Evolutionary conservation across 1,140 invertebrate genomes (phyloP).

Genomic region (Nilaparvata lugens): DNA sequence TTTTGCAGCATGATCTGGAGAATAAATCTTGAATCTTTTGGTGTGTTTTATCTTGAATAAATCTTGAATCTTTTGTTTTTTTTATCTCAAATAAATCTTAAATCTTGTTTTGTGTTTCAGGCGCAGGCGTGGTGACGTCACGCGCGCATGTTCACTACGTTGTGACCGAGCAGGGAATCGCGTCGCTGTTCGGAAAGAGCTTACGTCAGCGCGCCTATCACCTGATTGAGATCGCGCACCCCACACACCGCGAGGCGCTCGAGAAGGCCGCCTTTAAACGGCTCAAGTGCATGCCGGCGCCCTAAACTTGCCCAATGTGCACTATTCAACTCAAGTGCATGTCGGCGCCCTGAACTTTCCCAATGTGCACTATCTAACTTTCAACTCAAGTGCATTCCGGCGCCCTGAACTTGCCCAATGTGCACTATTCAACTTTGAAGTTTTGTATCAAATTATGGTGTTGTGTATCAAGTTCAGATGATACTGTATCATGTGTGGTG

Average conservation of each 20-base stretch:
- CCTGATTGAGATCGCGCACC: constrained; percentile 84
- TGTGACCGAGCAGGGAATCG: constrained; percentile 89
- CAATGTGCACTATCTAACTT: no score
- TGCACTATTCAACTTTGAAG: no score
- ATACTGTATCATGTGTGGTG: no score
- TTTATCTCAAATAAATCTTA: neutral
- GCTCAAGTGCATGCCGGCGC: constrained; percentile 76
- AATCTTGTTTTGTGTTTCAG: constrained; percentile 40
- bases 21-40: no score
- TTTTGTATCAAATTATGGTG: no score
- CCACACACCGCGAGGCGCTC: constrained; percentile 71
- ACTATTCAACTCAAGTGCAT: no score
- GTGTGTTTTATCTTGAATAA: no score
- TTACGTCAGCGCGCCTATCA: constrained; percentile 80
- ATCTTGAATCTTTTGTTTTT: no score
- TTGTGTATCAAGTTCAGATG: no score
- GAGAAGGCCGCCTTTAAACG: constrained; percentile 86
- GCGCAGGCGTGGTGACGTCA: constrained; percentile 87
- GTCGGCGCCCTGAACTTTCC: no score
- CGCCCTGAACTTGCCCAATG: constrained; percentile 46
- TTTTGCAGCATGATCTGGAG: no score
- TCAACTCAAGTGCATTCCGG: constrained; percentile 83
- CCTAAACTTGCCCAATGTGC: no score
- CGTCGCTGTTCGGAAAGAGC: constrained; percentile 81
- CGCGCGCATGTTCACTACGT: constrained; percentile 88